Evolutionary conservation across 2,113 vertebrate genomes (phyloP).

Genomic region (Gasterosteus nipponicus): DNA sequence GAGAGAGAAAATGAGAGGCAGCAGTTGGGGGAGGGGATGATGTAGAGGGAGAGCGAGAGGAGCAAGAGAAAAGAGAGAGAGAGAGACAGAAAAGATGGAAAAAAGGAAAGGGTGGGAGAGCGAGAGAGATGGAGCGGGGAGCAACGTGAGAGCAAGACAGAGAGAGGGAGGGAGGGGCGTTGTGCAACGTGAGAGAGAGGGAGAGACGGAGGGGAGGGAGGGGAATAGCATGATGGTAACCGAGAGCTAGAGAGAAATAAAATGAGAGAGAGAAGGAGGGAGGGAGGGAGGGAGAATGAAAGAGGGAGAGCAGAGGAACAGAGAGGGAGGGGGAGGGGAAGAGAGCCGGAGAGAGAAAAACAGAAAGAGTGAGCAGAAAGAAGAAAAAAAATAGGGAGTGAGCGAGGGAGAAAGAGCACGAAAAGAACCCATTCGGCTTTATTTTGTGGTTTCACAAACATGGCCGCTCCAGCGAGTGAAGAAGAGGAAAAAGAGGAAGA

Average conservation of each 20-base stretch:
- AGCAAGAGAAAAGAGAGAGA: constrained; percentile 25
- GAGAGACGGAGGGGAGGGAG: constrained; percentile 32
- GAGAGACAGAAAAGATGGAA: constrained; percentile 20
- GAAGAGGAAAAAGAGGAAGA: constrained; percentile 2
- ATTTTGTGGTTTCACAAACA: constrained; percentile 63
- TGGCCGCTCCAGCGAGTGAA: constrained; percentile 56
- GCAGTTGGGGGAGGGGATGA: constrained; percentile 72
- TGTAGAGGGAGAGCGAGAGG: constrained; percentile 59
- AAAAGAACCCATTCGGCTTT: constrained; percentile 43
- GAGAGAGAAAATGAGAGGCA: constrained; percentile 60
- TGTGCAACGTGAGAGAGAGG: constrained; percentile 41
- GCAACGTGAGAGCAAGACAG: constrained; percentile 20
- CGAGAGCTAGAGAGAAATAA: constrained; percentile 43
- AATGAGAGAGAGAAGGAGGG: constrained; percentile 13
- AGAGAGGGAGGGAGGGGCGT: constrained; percentile 37
- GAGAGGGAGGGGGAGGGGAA: constrained; percentile 49
- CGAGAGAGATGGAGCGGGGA: not conserved
- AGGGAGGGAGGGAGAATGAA: constrained; percentile 36
- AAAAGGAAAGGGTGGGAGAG: constrained; percentile 13
- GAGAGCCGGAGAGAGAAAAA: constrained; percentile 58
- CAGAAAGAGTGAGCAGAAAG: constrained; percentile 53
- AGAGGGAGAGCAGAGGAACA: constrained; percentile 35
- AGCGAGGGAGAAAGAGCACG: constrained; percentile 41
- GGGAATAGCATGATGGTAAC: constrained; percentile 53
- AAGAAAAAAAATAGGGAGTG: constrained; percentile 42